Conservation (phyloP, 2,888 invertebrate genomes). For the Arctia plantaginis region DNA sequence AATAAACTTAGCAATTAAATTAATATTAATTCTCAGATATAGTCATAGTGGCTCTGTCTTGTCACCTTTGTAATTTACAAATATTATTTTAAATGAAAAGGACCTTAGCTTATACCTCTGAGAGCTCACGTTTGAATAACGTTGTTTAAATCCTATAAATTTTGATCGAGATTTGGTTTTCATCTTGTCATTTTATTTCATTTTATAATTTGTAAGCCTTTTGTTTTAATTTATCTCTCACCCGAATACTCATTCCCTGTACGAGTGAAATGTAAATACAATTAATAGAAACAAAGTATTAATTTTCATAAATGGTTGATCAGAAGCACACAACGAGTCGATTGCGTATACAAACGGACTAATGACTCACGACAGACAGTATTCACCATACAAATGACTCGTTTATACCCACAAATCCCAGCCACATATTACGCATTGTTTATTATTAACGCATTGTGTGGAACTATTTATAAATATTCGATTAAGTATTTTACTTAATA, state of each 20-base stretch:
- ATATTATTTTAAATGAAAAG: not conserved
- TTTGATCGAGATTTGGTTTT: not conserved
- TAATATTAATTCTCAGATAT: not conserved
- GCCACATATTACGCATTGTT: conserved; percentile 43
- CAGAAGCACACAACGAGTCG: conserved; percentile 15
- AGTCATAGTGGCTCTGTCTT: too few relatives aligned
- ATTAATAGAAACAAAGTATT: not conserved
- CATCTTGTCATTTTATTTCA: too few relatives aligned
- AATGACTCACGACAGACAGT: conserved; percentile 33
- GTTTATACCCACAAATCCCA: conserved; percentile 30
- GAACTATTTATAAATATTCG: not conserved
- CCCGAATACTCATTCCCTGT: not conserved
- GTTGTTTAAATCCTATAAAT: not conserved
- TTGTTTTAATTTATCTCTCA: not conserved
- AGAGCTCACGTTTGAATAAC: not conserved
- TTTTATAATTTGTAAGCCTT: not conserved
- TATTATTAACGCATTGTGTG: conserved; percentile 29
- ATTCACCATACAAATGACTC: conserved; percentile 23
- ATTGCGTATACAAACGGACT: conserved; percentile 23
- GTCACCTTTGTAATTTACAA: not conserved
- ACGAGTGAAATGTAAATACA: not conserved
- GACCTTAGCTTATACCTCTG: too few relatives aligned
- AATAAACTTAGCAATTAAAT: not conserved
- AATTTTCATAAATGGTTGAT: conserved; percentile 5
- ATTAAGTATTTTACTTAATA: not conserved